Evolutionary conservation across 2,113 vertebrate genomes (phyloP).

Genomic region (Catharus bicknelli): DNA sequence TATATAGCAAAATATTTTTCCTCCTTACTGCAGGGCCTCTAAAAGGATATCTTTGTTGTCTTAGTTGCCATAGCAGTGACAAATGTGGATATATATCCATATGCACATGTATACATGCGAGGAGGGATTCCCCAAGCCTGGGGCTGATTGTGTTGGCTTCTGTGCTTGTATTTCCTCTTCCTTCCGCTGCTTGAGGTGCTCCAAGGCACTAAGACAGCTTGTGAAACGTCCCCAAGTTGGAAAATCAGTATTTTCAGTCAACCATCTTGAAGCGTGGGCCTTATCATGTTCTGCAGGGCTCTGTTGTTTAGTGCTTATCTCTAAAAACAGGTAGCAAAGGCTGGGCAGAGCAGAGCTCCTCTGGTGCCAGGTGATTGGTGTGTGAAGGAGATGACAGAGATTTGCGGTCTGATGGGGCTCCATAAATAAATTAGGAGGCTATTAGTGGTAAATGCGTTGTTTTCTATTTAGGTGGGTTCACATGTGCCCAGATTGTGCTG

Average conservation of each 20-base stretch:
- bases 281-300: neutral
- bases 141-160: slow-evolving; percentile 27
- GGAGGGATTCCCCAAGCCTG: slow-evolving; percentile 52
- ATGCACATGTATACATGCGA: neutral
- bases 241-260: neutral
- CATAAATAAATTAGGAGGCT: slow-evolving; percentile 19
- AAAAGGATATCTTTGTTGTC: slow-evolving; percentile 66
- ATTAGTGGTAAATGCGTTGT: neutral
- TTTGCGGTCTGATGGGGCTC: neutral
- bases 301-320: neutral
- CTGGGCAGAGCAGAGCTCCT: neutral
- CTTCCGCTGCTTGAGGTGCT: neutral
- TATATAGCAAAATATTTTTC: slow-evolving; percentile 70
- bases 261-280: neutral
- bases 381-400: neutral
- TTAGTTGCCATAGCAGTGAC: slow-evolving; percentile 65
- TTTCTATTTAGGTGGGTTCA: slow-evolving; percentile 12
- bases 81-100: neutral
- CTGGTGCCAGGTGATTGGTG: neutral
- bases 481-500: neutral
- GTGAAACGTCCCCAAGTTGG: neutral
- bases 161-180: slow-evolving; percentile 27
- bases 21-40: slow-evolving; percentile 46
- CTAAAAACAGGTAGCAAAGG: neutral
- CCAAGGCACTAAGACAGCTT: neutral